Conservation (phyloP, 2,113 vertebrate species). For the Ctenodactylus gundi region DNA sequence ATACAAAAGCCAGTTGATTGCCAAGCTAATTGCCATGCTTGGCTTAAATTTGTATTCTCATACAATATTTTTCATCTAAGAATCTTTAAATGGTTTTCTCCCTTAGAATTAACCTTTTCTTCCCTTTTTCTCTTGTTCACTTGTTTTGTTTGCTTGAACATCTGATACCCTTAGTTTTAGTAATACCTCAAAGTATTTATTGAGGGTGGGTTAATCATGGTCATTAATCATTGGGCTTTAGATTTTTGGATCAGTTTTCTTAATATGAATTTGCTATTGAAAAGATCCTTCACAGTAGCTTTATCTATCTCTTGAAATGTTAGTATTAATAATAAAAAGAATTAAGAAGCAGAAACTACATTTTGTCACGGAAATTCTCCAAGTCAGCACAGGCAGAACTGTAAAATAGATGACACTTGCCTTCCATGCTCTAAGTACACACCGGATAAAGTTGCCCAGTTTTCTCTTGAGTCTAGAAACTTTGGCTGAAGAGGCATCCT, state of each 20-base stretch:
- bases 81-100: neutral
- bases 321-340: constrained; percentile 16
- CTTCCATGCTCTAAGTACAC: neutral
- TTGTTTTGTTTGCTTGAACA: neutral
- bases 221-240: neutral
- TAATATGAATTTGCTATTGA: neutral
- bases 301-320: neutral
- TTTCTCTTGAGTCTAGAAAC: neutral
- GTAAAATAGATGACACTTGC: neutral
- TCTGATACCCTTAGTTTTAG: neutral
- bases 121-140: neutral
- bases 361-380: neutral
- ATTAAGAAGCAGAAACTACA: neutral
- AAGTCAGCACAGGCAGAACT: neutral
- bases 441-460: neutral
- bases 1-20: neutral
- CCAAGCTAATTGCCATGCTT: neutral
- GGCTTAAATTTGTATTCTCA: neutral
- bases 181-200: constrained; percentile 14
- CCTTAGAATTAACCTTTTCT: neutral
- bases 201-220: neutral
- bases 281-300: neutral
- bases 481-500: neutral
- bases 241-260: neutral
- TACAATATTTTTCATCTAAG: neutral